Percentiles rank a stretch among this genome's conserved stretches.
Conservation (phyloP, 2,888 invertebrate genomes). For the Lasius fuliginosus region DNA sequence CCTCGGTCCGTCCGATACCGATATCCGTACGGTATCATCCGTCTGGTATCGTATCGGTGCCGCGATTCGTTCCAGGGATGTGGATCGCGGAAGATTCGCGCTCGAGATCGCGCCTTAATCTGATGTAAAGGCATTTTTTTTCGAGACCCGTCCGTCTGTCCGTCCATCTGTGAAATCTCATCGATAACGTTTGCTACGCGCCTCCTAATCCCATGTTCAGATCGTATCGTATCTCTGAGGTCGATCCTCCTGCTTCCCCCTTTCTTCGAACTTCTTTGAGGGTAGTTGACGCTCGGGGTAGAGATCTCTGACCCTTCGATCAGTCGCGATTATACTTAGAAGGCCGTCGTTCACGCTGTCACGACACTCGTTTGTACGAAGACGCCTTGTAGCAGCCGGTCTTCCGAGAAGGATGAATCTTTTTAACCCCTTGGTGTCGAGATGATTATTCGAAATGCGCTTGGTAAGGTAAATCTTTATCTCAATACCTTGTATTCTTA, state of each 20-base stretch:
- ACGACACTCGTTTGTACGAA: slow-evolving; percentile 14
- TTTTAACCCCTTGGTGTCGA: neutral
- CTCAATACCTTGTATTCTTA: neutral
- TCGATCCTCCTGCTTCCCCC: neutral
- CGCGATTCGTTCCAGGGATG: slow-evolving; percentile 47
- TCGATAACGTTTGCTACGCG: slow-evolving; percentile 49
- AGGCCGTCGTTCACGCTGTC: slow-evolving; percentile 27
- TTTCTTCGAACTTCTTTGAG: neutral
- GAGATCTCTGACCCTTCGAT: slow-evolving; percentile 34
- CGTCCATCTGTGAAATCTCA: slow-evolving; percentile 44
- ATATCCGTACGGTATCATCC: neutral
- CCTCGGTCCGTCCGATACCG: neutral
- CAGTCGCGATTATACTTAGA: slow-evolving; percentile 26
- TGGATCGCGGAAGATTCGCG: slow-evolving; percentile 53
- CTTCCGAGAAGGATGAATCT: slow-evolving; percentile 15
- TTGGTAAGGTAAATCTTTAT: neutral
- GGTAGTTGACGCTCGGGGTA: slow-evolving; percentile 21
- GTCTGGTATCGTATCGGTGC: slow-evolving; percentile 17
- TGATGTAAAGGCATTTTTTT: slow-evolving; percentile 47
- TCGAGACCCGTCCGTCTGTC: slow-evolving; percentile 27
- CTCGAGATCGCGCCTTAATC: slow-evolving; percentile 51
- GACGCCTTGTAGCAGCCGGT: neutral
- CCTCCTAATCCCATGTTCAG: slow-evolving; percentile 42
- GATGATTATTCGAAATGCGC: neutral
- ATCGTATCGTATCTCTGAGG: slow-evolving; percentile 40